These are phyloP conservation scores for Xanthorhoe spadicearia DNA, from an alignment of 2,888 invertebrate species.

Conservation along the genomic window DNA sequence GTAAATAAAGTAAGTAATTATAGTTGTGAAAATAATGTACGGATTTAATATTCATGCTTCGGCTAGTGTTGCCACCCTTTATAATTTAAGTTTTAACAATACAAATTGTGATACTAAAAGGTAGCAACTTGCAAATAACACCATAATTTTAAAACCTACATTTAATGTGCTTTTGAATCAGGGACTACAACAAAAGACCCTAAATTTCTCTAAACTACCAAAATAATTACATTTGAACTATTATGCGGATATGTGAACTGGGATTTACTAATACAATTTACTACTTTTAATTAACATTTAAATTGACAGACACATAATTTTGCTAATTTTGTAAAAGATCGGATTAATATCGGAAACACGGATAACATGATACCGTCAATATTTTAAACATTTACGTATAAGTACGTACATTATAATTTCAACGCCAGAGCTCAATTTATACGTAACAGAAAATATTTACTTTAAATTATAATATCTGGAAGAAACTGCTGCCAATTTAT, in stretches of 20 bases:
- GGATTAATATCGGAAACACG: constrained; percentile 18
- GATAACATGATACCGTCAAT: constrained; percentile 16
- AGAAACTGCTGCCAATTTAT: not conserved
- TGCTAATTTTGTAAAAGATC: constrained; percentile 33
- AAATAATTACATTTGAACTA: constrained; percentile 45
- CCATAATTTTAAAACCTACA: constrained; percentile 24
- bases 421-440: constrained; percentile 23
- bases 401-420: constrained; percentile 28
- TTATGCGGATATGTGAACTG: constrained; percentile 40
- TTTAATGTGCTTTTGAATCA: constrained; percentile 39
- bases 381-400: constrained; percentile 37
- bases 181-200: constrained; percentile 33
- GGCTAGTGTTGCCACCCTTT: constrained; percentile 27
- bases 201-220: constrained; percentile 39
- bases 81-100: constrained; percentile 17
- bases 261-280: constrained; percentile 41
- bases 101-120: constrained; percentile 19
- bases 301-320: constrained; percentile 61
- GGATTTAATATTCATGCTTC: constrained; percentile 37
- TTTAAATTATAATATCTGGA: not conserved
- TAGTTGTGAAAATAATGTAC: constrained; percentile 1
- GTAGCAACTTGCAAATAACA: constrained; percentile 32
- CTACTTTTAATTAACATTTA: constrained; percentile 57
- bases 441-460: not conserved
- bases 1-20: not conserved